Percentiles rank a stretch among this genome's conserved stretches.
Conservation (phyloP, 2,113 vertebrate species). For the Channa maculata region DNA sequence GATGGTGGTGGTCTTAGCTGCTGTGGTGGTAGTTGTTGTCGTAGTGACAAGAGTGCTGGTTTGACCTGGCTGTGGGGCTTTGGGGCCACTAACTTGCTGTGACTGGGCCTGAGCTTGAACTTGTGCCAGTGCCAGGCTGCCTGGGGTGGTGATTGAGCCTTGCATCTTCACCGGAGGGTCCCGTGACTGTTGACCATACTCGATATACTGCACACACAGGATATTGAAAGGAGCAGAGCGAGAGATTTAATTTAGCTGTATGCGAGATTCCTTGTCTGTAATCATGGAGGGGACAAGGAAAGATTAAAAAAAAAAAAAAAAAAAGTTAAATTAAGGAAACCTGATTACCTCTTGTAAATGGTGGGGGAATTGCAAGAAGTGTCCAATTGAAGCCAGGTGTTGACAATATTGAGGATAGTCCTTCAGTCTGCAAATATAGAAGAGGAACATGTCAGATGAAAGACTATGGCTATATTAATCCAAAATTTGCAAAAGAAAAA, state of each 20-base stretch:
- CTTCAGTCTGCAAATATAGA: constrained; percentile 88
- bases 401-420: constrained; percentile 99
- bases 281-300: background rate
- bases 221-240: constrained; percentile 74
- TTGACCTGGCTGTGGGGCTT: constrained; percentile 91
- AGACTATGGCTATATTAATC: background rate
- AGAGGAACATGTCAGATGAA: background rate
- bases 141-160: constrained; percentile 97
- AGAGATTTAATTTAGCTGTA: constrained; percentile 72
- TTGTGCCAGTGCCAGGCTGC: constrained; percentile 96
- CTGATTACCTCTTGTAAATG: constrained; percentile 97
- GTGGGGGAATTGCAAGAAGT: constrained; percentile 99
- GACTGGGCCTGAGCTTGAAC: constrained; percentile 93
- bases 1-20: constrained; percentile 95
- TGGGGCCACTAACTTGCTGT: constrained; percentile 89
- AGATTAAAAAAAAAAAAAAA: background rate
- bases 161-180: constrained; percentile 99
- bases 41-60: constrained; percentile 96
- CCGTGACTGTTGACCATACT: constrained; percentile 98
- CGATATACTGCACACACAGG: constrained; percentile 92
- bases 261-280: background rate
- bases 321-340: constrained; percentile 66
- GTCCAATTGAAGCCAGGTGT: constrained; percentile 98
- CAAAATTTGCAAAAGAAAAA: background rate
- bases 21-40: constrained; percentile 91